Evolutionary conservation across 2,888 invertebrate species (phyloP).

Genomic region (Folsomia manolachei): DNA sequence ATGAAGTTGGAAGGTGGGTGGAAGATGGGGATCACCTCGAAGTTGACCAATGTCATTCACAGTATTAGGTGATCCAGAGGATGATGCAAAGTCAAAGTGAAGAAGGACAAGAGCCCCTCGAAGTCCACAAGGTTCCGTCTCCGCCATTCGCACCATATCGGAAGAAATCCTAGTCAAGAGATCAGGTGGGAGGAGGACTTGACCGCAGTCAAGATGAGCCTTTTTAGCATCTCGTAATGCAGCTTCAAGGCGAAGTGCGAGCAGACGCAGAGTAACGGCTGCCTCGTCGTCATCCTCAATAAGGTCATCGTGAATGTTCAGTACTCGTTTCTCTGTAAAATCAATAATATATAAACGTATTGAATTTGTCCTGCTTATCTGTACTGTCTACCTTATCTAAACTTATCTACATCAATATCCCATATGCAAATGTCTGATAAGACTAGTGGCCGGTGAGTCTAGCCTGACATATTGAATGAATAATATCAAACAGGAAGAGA

Average conservation of each 20-base stretch:
- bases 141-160: slow-evolving; percentile 77
- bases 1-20: slow-evolving; percentile 80
- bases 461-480: too few species aligned
- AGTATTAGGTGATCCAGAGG: neutral
- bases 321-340: too few species aligned
- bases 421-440: too few species aligned
- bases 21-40: neutral
- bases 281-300: neutral
- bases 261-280: slow-evolving; percentile 56
- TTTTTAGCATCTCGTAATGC: slow-evolving; percentile 77
- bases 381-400: too few species aligned
- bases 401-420: too few species aligned
- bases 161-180: slow-evolving; percentile 74
- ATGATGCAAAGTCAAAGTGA: slow-evolving; percentile 25
- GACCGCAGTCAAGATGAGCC: slow-evolving; percentile 75
- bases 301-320: too few species aligned
- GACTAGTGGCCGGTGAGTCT: too few species aligned
- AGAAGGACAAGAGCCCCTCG: slow-evolving; percentile 54
- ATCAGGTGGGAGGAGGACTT: slow-evolving; percentile 80
- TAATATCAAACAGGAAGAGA: too few species aligned
- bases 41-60: neutral
- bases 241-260: slow-evolving; percentile 72
- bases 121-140: slow-evolving; percentile 85
- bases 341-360: too few species aligned
- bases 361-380: too few species aligned